Base-by-base conservation (phyloP, 2,113 vertebrate species). In the Zingel zingel region DNA sequence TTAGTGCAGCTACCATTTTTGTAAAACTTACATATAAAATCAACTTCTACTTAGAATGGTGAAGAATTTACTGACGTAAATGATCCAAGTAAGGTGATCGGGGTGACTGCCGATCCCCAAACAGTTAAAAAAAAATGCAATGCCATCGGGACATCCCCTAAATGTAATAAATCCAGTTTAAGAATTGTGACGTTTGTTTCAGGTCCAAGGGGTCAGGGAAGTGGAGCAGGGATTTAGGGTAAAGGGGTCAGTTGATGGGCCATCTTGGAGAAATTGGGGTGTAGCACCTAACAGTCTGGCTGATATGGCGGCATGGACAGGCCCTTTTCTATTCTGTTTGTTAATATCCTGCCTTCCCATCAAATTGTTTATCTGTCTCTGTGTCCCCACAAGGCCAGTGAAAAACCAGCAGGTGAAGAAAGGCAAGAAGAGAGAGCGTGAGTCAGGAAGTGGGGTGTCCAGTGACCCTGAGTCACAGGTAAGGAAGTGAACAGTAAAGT, bases 401-500 rank as follows among this genome's bases (percentile, higher is more conserved):
- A 66, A 81, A 18, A 67, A 63, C 8, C 57, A 57, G 67, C 82
- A 33, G 54, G 6, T 3, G 53, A 67, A 47, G 53, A 72, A 69
- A 33, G 36, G 36, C 15, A 25, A 61, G 16, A 71, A 73, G 7
- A 79, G 7, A 30, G 23, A 14, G 39, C 45, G 27, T 19, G 36
- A 63, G 39, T n/a, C 81, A 18, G 59, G 1, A 8, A 39, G 23
- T 61, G 75, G 13, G 53, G 53, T 3, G 27, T 21, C 51, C 53
- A 65, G 10, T 10, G 71, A 36, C 9, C 11, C 33, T 14, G 33
- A 54, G 15, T 71, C 86, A 47, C 58, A 86, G 77, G 91, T 90
- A n/a, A 71, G 51, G 4, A 39, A 8, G 6, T 36, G 21, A 53
- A 30, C 11, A 43, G 39, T 43, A 43, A 43, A 43, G 39, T 43